A percentile compares a stretch with the other conserved stretches of the same genome.
Evolutionary conservation across 2,113 vertebrate genomes (phyloP).

Genomic region (Tachysurus fulvidraco): DNA sequence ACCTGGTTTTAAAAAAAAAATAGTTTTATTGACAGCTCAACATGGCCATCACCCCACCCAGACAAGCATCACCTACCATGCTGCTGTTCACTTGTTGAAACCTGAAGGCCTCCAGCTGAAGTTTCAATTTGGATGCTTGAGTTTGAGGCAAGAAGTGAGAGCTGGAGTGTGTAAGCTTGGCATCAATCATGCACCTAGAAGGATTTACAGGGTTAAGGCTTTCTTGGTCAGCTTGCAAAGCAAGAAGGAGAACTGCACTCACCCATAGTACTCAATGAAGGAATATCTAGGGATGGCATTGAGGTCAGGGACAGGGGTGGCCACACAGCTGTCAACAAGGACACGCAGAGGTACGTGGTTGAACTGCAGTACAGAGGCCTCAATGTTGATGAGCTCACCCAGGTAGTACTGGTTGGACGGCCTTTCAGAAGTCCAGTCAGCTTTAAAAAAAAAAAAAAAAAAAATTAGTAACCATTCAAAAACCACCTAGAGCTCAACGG

Average conservation of each 20-base stretch:
- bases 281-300: slow-evolving; percentile 34
- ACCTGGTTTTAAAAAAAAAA: slow-evolving; percentile 57
- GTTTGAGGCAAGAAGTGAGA: slow-evolving; percentile 66
- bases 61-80: slow-evolving; percentile 54
- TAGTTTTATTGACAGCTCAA: neutral
- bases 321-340: slow-evolving; percentile 52
- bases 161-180: slow-evolving; percentile 61
- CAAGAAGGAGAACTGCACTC: neutral
- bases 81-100: slow-evolving; percentile 58
- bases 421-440: slow-evolving; percentile 43
- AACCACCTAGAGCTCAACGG: neutral
- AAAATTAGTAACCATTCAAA: neutral
- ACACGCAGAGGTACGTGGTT: slow-evolving; percentile 40
- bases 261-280: slow-evolving; percentile 43
- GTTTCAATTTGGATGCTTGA: slow-evolving; percentile 61
- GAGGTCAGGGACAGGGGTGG: slow-evolving; percentile 27
- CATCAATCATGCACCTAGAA: slow-evolving; percentile 67
- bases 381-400: slow-evolving; percentile 38
- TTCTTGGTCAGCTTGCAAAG: neutral
- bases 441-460: too few species aligned
- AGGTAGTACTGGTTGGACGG: slow-evolving; percentile 41
- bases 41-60: too few species aligned
- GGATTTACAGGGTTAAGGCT: neutral
- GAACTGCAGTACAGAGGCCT: slow-evolving; percentile 26
- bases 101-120: slow-evolving; percentile 69